These are phyloP conservation scores for Megaceryle maxima DNA, from an alignment of 2,113 vertebrate species.

Conservation along the genomic window DNA sequence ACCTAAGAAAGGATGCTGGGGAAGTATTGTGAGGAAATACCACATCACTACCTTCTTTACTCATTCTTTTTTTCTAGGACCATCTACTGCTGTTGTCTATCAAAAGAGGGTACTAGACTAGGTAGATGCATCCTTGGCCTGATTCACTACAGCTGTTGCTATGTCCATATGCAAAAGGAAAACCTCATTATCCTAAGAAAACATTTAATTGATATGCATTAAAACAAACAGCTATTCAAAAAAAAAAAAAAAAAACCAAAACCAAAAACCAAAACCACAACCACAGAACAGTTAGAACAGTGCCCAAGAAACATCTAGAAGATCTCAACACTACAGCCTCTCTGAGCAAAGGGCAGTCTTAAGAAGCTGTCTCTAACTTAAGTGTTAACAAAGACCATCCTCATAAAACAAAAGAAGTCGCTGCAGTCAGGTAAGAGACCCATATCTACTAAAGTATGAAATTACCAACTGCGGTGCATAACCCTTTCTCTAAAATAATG, in stretches of 20 bases:
- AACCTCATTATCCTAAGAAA: neutral
- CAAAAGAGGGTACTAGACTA: neutral
- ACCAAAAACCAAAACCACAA: neutral
- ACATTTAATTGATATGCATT: neutral
- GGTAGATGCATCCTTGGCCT: neutral
- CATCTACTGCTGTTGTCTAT: neutral
- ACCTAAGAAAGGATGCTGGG: neutral
- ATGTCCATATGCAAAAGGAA: neutral
- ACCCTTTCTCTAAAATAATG: neutral
- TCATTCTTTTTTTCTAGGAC: neutral
- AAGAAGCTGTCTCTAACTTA: neutral
- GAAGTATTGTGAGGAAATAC: neutral
- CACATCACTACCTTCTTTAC: neutral
- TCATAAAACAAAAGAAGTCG: accelerated
- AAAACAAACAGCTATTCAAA: neutral
- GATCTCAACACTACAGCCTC: neutral
- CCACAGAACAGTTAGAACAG: neutral
- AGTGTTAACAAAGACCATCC: neutral
- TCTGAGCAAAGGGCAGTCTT: neutral
- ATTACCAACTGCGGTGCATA: accelerated
- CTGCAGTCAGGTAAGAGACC: neutral
- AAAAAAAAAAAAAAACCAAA: too few species aligned
- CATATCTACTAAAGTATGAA: neutral
- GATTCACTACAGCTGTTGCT: neutral
- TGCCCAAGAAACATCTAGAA: neutral